Evolutionary conservation across 2,888 invertebrate species (phyloP), one percentile per base, ranked within the genome.

Genomic region (Diarsia dahlii): DNA sequence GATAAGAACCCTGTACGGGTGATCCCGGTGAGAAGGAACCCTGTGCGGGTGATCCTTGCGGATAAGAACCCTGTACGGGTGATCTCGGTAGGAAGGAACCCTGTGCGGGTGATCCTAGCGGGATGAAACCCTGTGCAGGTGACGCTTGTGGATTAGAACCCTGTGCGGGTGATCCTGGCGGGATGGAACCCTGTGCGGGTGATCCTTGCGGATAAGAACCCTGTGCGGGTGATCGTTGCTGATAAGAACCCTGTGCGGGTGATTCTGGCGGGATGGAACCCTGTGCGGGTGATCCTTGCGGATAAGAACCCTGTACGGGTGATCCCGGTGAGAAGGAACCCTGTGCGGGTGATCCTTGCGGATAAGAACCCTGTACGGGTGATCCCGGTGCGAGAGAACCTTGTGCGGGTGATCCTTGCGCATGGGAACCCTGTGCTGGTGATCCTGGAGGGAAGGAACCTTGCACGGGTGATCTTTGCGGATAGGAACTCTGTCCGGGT

Each of bases 401-500:
- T 15, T 58, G 58, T 2, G 28, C 28, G 15, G 58, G 28, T 0
- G 28, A 8, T 23, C 58, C 58, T 15, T 13, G 56, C 15, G 62
- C 60, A 62, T 63, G 67, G 39, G 4, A 39, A 39, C 78, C 54
- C 73, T 74, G 18, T 68, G 50, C 48, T 5, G 64, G 60, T 76
- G 80, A 81, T 39, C 39, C 60, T 58, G 28, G 58, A 4, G 3
- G 28, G 8, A 28, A 58, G 15, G 58, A 58, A 28, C 23, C 13
- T 8, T 15, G 23, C 23, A 23, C 15, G 2, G 56, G 56, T 2
- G 23, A 23, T 23, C 56, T 6, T 56, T 56, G 56, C 23, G 64
- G 63, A 66, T 67, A 70, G 46, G 4, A 39, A 39, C 78, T 56
- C 75, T 74, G 18, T 68, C 56, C 48, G 8, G 64, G 62, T 76